Percentiles rank a stretch among this genome's conserved stretches.
Evolutionary conservation across 2,888 invertebrate species (phyloP).

Genomic region (Carabus problematicus): DNA sequence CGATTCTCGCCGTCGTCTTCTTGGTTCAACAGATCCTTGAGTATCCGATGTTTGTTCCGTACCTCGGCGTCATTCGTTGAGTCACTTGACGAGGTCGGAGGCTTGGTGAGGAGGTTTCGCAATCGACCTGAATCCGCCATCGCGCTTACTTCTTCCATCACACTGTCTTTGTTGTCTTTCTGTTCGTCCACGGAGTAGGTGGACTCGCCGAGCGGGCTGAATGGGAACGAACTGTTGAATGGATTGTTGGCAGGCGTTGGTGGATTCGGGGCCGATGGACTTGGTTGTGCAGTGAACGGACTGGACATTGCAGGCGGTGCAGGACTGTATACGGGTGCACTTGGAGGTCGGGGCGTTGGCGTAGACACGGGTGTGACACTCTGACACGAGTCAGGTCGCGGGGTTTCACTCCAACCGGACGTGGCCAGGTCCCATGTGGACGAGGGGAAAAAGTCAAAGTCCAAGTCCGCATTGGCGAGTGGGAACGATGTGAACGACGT

Average conservation of each 20-base stretch:
- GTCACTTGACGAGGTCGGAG: slow-evolving; percentile 55
- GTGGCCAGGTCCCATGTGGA: slow-evolving; percentile 68
- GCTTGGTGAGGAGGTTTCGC: slow-evolving; percentile 66
- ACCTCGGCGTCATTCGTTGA: slow-evolving; percentile 53
- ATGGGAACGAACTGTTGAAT: slow-evolving; percentile 66
- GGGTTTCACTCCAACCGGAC: slow-evolving; percentile 51
- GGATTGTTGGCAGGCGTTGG: slow-evolving; percentile 56
- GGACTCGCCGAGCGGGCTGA: slow-evolving; percentile 69
- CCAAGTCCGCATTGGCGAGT: slow-evolving; percentile 59
- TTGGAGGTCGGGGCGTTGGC: slow-evolving; percentile 67
- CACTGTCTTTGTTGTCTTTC: slow-evolving; percentile 61
- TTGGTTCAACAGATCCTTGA: slow-evolving; percentile 71
- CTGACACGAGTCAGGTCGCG: slow-evolving; percentile 70
- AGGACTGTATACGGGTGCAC: slow-evolving; percentile 60
- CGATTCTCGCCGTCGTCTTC: slow-evolving; percentile 68
- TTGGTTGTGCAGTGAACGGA: slow-evolving; percentile 63
- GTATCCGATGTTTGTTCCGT: slow-evolving; percentile 63
- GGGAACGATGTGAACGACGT: slow-evolving; percentile 49
- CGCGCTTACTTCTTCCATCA: slow-evolving; percentile 56
- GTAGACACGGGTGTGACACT: slow-evolving; percentile 69
- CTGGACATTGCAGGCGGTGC: slow-evolving; percentile 52
- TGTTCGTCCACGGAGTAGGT: slow-evolving; percentile 60
- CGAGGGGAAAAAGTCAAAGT: slow-evolving; percentile 64
- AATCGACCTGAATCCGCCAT: slow-evolving; percentile 66
- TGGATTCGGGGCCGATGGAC: slow-evolving; percentile 59